A percentile compares a stretch with the other conserved stretches of the same genome.
These are phyloP conservation scores for Drosophila histrio DNA, from an alignment of 2,888 invertebrate species.

Conservation along the genomic window DNA sequence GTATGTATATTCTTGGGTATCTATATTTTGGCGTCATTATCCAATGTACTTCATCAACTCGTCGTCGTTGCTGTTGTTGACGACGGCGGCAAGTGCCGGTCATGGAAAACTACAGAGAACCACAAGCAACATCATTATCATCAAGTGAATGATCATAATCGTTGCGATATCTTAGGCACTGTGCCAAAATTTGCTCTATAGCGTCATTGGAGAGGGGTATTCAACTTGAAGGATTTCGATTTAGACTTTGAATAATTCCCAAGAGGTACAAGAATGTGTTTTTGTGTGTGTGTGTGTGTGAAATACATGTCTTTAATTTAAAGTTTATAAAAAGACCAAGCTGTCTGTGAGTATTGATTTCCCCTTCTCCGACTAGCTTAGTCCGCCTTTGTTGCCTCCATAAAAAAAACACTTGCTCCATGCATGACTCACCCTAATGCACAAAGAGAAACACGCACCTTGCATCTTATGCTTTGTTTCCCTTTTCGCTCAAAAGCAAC, in stretches of 20 bases:
- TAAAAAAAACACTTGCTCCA: slow-evolving; percentile 41
- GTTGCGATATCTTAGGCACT: slow-evolving; percentile 57
- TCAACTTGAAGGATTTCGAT: slow-evolving; percentile 28
- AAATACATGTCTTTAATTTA: slow-evolving; percentile 9
- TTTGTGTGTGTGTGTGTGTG: not conserved
- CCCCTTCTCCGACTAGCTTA: not conserved
- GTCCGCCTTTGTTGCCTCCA: slow-evolving; percentile 10
- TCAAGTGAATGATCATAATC: slow-evolving; percentile 14
- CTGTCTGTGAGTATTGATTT: slow-evolving; percentile 65
- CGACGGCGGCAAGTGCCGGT: slow-evolving; percentile 58
- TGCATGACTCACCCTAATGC: slow-evolving; percentile 70
- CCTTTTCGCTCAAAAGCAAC: slow-evolving; percentile 6
- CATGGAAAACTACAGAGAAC: slow-evolving; percentile 51
- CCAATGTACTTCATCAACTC: slow-evolving; percentile 74
- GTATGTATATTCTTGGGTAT: slow-evolving; percentile 6
- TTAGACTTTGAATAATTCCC: not conserved
- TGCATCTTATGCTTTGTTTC: slow-evolving; percentile 36
- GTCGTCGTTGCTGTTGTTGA: slow-evolving; percentile 33
- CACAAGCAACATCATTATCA: slow-evolving; percentile 16
- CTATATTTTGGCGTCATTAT: slow-evolving; percentile 68
- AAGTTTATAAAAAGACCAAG: slow-evolving; percentile 50
- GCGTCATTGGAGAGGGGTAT: slow-evolving; percentile 22
- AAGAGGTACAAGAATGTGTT: not conserved
- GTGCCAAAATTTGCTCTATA: slow-evolving; percentile 51
- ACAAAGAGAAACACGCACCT: slow-evolving; percentile 51